A percentile compares a stretch with the other conserved stretches of the same genome.
These are phyloP conservation scores for Trochalopteron elliotii DNA, from an alignment of 2,113 vertebrate genomes.

Conservation along the genomic window DNA sequence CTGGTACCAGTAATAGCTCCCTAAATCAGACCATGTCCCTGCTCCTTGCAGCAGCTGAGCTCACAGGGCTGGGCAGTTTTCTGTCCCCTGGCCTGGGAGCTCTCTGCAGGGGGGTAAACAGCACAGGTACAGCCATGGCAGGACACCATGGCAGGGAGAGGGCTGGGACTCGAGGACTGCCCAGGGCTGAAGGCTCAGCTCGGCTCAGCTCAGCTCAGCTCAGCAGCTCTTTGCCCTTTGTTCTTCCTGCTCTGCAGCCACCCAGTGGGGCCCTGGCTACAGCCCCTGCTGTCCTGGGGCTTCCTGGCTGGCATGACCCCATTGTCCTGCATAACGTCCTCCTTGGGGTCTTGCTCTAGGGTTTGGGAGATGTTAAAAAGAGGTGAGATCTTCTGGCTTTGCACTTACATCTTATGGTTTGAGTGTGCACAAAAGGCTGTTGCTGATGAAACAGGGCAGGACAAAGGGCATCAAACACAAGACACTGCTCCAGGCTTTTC, in stretches of 20 bases:
- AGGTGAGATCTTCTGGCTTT: background rate
- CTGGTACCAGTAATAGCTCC: background rate
- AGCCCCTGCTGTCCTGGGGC: rapidly evolving
- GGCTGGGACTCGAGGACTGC: background rate
- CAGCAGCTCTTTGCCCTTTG: background rate
- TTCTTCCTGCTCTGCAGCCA: background rate
- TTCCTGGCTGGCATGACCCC: background rate
- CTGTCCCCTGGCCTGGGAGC: background rate
- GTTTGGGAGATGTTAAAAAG: background rate
- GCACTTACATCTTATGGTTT: background rate
- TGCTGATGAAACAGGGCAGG: background rate
- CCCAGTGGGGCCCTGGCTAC: background rate
- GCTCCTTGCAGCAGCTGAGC: background rate
- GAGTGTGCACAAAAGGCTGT: background rate
- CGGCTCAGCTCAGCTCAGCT: background rate
- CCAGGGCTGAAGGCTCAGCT: background rate
- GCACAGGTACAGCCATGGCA: background rate
- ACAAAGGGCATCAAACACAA: background rate
- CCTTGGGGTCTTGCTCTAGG: background rate
- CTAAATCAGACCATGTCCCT: background rate
- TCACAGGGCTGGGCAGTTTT: background rate
- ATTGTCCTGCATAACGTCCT: background rate
- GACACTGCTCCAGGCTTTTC: background rate
- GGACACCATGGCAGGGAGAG: background rate
- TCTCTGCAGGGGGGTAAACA: background rate